Base-by-base conservation (phyloP, 2,113 vertebrate species). In the Garra rufa region DNA sequence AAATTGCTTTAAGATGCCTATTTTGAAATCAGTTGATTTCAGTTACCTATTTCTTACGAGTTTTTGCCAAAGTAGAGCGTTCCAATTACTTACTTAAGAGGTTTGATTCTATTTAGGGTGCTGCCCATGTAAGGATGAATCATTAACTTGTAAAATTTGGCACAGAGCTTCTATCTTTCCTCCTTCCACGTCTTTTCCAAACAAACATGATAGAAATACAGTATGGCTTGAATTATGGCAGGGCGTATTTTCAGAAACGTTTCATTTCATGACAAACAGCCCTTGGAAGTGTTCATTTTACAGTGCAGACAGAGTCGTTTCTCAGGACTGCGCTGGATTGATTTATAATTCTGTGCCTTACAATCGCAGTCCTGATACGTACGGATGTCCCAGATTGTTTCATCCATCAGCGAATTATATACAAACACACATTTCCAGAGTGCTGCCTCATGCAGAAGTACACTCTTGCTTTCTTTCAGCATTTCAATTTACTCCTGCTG, bases 321-420 rank as follows among this genome's bases (percentile, higher is more conserved):
- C 88, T 88, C 84, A 83, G 19, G 9, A 3, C 46, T 67, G 30
- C 2, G 10, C 48, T 44, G 77, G 28, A 80, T 61, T 92, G 92
- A 94, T 93, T 91, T 91, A 91, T 92, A 87, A 88, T 82, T 80
- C 76, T 74, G 38, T 26, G 41, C 89, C 88, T 87, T 65, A 46
- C 89, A 87, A 91, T 90, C 86, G 84, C 83, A 88, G 87, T 91
- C 24, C 83, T 71, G 78, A 88, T 89, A 91, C 90, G 85, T 92
- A 93, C 91, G 89, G 87, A 92, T 93, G 91, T 89, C 76, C 90
- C 89, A 75, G 75, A 91, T 90, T 92, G 85, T 92, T 91, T 86
- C 88, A 85, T 78, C 90, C 87, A 91, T 93, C 88, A 89, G 85
- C 82, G 85, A 83, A 90, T 76, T 90, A 78, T 82, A 87, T 82